phyloP scores from a whole-genome alignment of 2,113 vertebrate species.

The Datnioides undecimradiatus region DNA sequence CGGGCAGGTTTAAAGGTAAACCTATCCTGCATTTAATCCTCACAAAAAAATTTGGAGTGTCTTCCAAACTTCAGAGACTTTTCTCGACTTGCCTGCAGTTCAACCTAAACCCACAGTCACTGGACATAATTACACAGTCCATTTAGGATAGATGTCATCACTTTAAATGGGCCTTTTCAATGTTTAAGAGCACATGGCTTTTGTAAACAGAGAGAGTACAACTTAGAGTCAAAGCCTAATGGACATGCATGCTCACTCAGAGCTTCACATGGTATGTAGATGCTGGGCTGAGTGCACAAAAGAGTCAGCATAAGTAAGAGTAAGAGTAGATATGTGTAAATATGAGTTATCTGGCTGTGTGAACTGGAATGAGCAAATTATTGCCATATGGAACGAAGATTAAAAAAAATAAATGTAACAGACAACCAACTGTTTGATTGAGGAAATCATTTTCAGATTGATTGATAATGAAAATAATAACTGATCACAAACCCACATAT shows the following conservation, averaged over 20 bases:
- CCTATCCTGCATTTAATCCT: background rate
- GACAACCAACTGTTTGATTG: background rate
- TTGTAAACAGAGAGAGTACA: conserved; percentile 34
- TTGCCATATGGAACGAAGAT: too few species aligned
- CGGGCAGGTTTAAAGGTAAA: background rate
- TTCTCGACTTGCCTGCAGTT: background rate
- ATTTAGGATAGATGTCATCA: conserved; percentile 49
- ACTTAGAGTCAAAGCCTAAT: conserved; percentile 16
- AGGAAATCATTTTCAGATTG: background rate
- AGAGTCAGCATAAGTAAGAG: too few species aligned
- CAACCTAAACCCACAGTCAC: conserved; percentile 15
- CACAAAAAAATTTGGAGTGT: conserved; percentile 4
- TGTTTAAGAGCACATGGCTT: conserved; percentile 37
- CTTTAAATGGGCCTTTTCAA: conserved; percentile 37
- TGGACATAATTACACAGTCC: conserved; percentile 45
- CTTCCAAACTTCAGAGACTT: background rate
- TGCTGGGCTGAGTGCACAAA: conserved; percentile 14
- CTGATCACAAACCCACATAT: background rate
- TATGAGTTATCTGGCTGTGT: too few species aligned
- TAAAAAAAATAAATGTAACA: too few species aligned
- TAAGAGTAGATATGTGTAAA: too few species aligned
- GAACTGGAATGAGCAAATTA: too few species aligned
- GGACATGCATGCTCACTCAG: conserved; percentile 9
- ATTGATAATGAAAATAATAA: background rate
- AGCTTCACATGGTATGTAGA: conserved; percentile 18